phyloP scores from a whole-genome alignment of 2,113 vertebrate species.

The Hypanus sabinus region DNA sequence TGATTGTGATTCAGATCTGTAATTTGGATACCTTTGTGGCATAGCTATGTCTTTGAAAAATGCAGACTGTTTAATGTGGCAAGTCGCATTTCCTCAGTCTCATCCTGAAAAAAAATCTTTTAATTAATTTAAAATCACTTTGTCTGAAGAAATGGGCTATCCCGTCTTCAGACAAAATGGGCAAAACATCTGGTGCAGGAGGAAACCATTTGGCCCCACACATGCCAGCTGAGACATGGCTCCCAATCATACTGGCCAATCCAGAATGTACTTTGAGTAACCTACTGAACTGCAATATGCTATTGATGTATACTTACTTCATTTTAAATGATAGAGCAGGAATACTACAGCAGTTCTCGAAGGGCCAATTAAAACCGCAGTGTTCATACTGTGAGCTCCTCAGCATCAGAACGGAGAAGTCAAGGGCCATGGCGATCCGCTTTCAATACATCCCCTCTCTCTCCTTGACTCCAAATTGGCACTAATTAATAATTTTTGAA shows the following conservation, averaged over 20 bases:
- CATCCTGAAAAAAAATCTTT: neutral
- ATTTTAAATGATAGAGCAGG: constrained; percentile 5
- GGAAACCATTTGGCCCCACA: neutral
- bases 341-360: constrained; percentile 3
- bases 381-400: neutral
- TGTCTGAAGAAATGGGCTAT: neutral
- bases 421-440: neutral
- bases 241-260: neutral
- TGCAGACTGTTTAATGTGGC: neutral
- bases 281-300: neutral
- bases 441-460: neutral
- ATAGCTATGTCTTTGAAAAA: neutral
- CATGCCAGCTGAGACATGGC: neutral
- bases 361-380: constrained; percentile 35
- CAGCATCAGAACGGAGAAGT: constrained; percentile 21
- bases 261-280: neutral
- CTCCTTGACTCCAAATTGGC: constrained; percentile 30
- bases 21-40: neutral
- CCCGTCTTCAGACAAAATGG: too few relatives aligned
- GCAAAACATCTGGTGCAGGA: neutral
- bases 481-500: constrained; percentile 34
- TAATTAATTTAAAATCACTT: neutral
- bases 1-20: neutral
- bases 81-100: neutral
- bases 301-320: constrained; percentile 20